Base-by-base conservation (phyloP, 1,140 invertebrate genomes). In the Chironomus striatipennis region DNA sequence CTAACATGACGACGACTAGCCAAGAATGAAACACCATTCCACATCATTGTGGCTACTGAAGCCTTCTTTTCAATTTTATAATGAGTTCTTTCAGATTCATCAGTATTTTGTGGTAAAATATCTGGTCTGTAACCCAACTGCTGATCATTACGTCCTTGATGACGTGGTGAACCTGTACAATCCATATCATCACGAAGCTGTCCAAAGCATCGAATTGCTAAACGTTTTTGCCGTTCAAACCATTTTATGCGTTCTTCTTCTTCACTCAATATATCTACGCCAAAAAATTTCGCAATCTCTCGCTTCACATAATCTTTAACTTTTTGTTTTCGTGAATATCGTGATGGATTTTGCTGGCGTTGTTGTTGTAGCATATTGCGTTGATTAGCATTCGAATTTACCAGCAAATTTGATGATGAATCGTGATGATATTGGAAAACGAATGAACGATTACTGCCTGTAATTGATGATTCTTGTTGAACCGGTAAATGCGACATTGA, bases 281-380 rank as follows among this genome's bases (percentile, higher is more conserved):
- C 90, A 78, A 91, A 91, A 80, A 91, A 92, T 64, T 86, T 87
- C 0, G 89, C 87, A 10, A 90, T 89, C 78, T 90, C 89, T 42
- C 86, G 84, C 76, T 85, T 88, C 76, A 91, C 86, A 79, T 89
- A 91, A 76, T 87, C 84, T 20, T 81, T 84, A 0, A 82, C 75
- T 43, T 73, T 43, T 21, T 82, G 81, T 74, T 82, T 82, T 18
- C 79, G 80, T 0, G 81, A 82, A 73, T 79, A 77, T 0, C 78
- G 77, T 74, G 78, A 77, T 8, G 65, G 75, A 15, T 76, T 73
- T 15, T 77, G 75, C 34, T 75, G 75, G 9, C 74, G 67, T 9
- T 24, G 47, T 7, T 34, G 24, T 34, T n/a, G 65, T 64, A 20
- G 70, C n/a, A 21, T 18, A 64, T 73, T 75, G 42, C 74, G 72